These are phyloP conservation scores for Cavia aperea DNA, from an alignment of 2,113 vertebrate genomes.

Conservation along the genomic window DNA sequence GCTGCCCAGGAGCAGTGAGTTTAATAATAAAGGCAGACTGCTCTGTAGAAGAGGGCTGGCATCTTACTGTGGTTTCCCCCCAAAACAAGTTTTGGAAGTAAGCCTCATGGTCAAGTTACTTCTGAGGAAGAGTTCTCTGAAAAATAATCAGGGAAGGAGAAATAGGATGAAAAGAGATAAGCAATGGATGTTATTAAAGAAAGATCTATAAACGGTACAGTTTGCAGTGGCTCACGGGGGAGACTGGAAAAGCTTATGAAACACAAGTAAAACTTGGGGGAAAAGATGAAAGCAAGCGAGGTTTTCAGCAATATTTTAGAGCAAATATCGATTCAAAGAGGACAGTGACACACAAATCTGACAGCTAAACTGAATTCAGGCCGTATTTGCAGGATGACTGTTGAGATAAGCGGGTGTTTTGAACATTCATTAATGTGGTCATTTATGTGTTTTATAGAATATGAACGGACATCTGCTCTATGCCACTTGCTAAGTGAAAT, in stretches of 20 bases:
- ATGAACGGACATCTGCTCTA: too few relatives aligned
- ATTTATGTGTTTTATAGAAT: background rate
- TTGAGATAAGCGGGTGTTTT: background rate
- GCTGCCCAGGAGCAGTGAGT: background rate
- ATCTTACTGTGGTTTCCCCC: background rate
- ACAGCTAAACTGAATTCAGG: background rate
- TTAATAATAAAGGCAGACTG: background rate
- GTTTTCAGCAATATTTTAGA: background rate
- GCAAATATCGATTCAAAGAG: too few relatives aligned
- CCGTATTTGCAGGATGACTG: background rate
- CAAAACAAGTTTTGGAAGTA: background rate
- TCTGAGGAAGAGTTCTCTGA: background rate
- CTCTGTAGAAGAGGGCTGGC: background rate
- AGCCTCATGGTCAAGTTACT: background rate
- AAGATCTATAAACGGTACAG: background rate
- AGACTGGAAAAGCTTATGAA: background rate
- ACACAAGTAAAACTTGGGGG: background rate
- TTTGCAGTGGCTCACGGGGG: background rate
- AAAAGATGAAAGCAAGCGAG: background rate
- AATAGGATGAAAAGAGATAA: background rate
- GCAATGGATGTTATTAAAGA: fast-evolving
- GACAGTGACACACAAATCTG: background rate
- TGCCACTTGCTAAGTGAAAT: background rate
- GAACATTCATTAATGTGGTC: background rate
- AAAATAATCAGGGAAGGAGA: background rate